These are phyloP conservation scores for Caenorhabditis sinica DNA, from an alignment of 2,888 invertebrate species.

Conservation along the genomic window DNA sequence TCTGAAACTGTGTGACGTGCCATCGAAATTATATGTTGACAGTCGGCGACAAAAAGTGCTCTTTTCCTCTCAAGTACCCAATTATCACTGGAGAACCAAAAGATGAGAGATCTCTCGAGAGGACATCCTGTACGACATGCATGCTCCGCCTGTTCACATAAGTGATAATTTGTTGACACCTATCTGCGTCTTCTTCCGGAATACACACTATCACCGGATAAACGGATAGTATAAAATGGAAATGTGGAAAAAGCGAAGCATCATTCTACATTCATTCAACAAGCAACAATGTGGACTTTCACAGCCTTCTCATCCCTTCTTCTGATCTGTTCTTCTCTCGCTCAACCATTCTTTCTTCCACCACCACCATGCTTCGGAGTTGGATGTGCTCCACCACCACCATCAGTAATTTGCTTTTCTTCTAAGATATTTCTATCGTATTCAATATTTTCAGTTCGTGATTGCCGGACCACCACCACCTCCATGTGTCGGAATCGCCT, in stretches of 20 bases:
- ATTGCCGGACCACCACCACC: slow-evolving; percentile 46
- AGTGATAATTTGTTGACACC: slow-evolving; percentile 52
- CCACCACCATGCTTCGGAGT: slow-evolving; percentile 49
- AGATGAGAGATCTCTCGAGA: slow-evolving; percentile 59
- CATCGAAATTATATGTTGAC: slow-evolving; percentile 19
- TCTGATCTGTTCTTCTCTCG: slow-evolving; percentile 22
- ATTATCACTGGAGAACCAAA: slow-evolving; percentile 48
- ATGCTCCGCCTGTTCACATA: slow-evolving; percentile 50
- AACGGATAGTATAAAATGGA: slow-evolving; percentile 44
- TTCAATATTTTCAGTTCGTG: slow-evolving; percentile 23
- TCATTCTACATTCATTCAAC: slow-evolving; percentile 22
- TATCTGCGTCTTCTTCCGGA: slow-evolving; percentile 44
- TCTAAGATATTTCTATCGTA: not conserved
- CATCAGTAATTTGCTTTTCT: slow-evolving; percentile 16
- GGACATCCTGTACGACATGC: slow-evolving; percentile 56
- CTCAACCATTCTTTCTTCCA: slow-evolving; percentile 52
- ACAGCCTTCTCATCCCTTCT: slow-evolving; percentile 38
- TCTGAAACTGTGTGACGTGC: slow-evolving; percentile 34
- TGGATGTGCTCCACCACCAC: slow-evolving; percentile 38
- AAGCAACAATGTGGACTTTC: slow-evolving; percentile 25
- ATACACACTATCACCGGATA: slow-evolving; percentile 24
- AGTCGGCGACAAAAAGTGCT: slow-evolving; percentile 27
- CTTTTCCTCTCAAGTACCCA: slow-evolving; percentile 44
- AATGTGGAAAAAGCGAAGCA: slow-evolving; percentile 15
- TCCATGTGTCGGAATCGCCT: slow-evolving; percentile 48